These are phyloP conservation scores for Syngnathus typhle DNA, from an alignment of 2,113 vertebrate species.

Conservation along the genomic window DNA sequence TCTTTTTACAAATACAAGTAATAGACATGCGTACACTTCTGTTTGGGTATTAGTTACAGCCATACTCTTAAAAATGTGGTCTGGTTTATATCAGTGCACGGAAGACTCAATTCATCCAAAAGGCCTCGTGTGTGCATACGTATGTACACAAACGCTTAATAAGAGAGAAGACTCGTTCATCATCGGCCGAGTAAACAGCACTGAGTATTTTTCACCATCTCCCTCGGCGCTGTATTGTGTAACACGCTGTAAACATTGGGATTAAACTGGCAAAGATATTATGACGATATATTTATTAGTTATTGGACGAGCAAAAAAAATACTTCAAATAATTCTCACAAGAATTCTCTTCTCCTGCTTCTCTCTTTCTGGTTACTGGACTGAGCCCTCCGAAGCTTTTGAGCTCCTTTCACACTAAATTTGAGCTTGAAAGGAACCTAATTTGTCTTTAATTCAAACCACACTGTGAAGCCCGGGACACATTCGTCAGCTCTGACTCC, in stretches of 20 bases:
- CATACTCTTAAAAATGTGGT: not conserved
- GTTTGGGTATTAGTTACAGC: not conserved
- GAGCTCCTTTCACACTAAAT: not conserved
- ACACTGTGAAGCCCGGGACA: constrained; percentile 44
- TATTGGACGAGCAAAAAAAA: not conserved
- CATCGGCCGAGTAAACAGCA: constrained; percentile 30
- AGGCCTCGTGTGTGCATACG: constrained; percentile 28
- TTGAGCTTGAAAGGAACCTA: constrained; percentile 15
- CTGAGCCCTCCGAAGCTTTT: not conserved
- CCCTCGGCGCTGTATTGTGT: constrained; percentile 1
- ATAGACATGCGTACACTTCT: not conserved
- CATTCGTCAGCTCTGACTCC: constrained; percentile 55
- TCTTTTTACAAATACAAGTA: not conserved
- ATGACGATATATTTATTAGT: not conserved
- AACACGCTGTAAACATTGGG: not conserved
- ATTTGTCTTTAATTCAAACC: constrained; percentile 59
- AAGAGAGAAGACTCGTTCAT: constrained; percentile 36
- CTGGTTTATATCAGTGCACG: constrained; percentile 18
- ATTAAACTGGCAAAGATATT: not conserved
- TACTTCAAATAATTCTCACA: not conserved
- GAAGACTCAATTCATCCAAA: constrained; percentile 41
- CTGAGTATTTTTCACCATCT: constrained; percentile 6
- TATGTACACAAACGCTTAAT: constrained; percentile 30
- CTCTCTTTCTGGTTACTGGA: not conserved
- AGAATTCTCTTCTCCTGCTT: not conserved